Evolutionary conservation across 2,888 invertebrate species (phyloP), one percentile per base, ranked within the genome.

Genomic region (Patella depressa): DNA sequence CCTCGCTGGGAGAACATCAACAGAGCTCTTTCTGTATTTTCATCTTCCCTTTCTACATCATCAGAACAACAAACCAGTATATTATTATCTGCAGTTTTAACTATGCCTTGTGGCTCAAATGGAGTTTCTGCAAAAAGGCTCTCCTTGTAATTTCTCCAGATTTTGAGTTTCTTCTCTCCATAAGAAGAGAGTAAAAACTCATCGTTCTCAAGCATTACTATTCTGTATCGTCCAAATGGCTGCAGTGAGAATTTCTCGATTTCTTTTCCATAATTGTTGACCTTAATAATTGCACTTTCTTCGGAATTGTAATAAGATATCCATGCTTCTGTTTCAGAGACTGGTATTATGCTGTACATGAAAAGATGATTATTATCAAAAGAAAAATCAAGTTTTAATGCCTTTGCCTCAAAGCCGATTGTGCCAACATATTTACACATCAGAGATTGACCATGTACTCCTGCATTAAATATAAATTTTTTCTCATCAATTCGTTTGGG

Each of bases 1-100:
- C 76, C 76, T n/a, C 73, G 45, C 69, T 76, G 72, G 45, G 76
- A 76, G 29, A 65, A 76, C 72, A 72, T 73, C 65, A 76, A 53
- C 59, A 76, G 24, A 17, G 59, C 72, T 17, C 73, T 76, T 5
- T 65, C 72, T 5, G 72, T n/a, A n/a, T 76, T 73, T 9, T 59
- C 73, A 17, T 59, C 65, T 2, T 24, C 24, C 9, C 11, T 65
- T 12, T 65, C 65, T 12, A 65, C 19, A 24, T 19, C 19, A 24
- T 19, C 19, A 24, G 19, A 65, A 45, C 72, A 76, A 29, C 59
- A 65, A 29, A 76, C 69, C 12, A 72, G 76, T 9, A 73, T 73
- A 24, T 24, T 24, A 69, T 76, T 76, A 14, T 76, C 73, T 14
- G 55, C 55, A 45, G 72, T 76, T 7, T 69, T 34, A 29, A 54